Evolutionary conservation across 2,888 invertebrate species (phyloP).

Genomic region (Rotaria sp.): DNA sequence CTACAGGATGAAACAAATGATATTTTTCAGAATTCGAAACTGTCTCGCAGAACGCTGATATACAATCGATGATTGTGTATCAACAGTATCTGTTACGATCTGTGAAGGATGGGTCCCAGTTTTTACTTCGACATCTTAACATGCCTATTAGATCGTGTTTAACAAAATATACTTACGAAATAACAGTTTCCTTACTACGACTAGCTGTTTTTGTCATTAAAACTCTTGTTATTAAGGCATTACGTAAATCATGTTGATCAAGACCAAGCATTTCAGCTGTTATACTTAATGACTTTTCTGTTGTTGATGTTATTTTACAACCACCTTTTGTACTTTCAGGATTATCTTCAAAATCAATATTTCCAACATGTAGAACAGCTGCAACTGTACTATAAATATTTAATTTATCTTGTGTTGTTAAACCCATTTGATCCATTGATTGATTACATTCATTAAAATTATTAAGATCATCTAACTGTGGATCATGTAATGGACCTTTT

Average conservation of each 20-base stretch:
- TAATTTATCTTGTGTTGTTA: slow-evolving; percentile 67
- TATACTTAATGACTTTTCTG: slow-evolving; percentile 65
- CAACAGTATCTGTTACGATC: too few relatives aligned
- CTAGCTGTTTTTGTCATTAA: slow-evolving; percentile 70
- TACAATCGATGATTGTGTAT: too few relatives aligned
- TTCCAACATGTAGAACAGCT: slow-evolving; percentile 86
- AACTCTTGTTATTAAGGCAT: slow-evolving; percentile 77
- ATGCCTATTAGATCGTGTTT: too few relatives aligned
- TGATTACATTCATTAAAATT: slow-evolving; percentile 77
- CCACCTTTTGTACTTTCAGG: slow-evolving; percentile 65
- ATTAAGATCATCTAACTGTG: slow-evolving; percentile 80
- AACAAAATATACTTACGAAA: not conserved
- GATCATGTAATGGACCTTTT: slow-evolving; percentile 71
- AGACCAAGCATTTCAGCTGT: slow-evolving; percentile 68
- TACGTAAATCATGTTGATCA: slow-evolving; percentile 70
- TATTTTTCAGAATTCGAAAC: too few relatives aligned
- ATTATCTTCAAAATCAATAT: slow-evolving; percentile 87
- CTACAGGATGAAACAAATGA: too few relatives aligned
- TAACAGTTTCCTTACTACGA: slow-evolving; percentile 35
- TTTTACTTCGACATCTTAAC: too few relatives aligned
- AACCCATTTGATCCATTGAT: slow-evolving; percentile 68
- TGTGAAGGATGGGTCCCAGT: too few relatives aligned
- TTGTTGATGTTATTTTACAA: slow-evolving; percentile 54
- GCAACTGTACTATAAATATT: slow-evolving; percentile 81
- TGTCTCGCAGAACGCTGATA: too few relatives aligned